Conservation (phyloP, 2,888 invertebrate genomes). For the Zonitis immaculata region DNA sequence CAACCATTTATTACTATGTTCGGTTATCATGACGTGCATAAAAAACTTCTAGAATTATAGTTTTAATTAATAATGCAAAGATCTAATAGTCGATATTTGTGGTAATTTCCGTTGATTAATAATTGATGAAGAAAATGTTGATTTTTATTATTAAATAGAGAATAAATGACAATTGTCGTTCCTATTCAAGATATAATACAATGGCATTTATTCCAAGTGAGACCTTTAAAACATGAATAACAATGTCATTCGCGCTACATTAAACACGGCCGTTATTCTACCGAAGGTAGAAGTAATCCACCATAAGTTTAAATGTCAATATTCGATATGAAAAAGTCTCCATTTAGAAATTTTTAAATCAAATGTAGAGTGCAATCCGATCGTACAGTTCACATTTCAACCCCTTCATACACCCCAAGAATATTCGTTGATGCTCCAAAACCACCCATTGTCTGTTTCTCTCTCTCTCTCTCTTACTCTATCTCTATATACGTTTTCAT, state of each 20-base stretch:
- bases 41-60: too few relatives aligned
- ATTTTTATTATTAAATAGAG: not conserved
- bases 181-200: constrained; percentile 14
- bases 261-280: constrained; percentile 34
- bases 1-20: too few relatives aligned
- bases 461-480: too few relatives aligned
- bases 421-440: too few relatives aligned
- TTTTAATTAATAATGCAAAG: too few relatives aligned
- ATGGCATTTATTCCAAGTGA: constrained; percentile 37
- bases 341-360: constrained; percentile 13
- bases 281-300: constrained; percentile 28
- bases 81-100: not conserved
- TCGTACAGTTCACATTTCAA: not conserved
- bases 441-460: too few relatives aligned
- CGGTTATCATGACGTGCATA: too few relatives aligned
- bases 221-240: constrained; percentile 43
- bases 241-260: constrained; percentile 43
- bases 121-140: not conserved
- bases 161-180: not conserved
- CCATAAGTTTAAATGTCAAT: constrained; percentile 28
- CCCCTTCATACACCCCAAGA: too few relatives aligned
- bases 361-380: constrained; percentile 17
- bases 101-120: too few relatives aligned
- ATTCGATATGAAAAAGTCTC: constrained; percentile 14
- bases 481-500: too few relatives aligned